These are phyloP conservation scores for Acanthococcus lagerstroemiae DNA, from an alignment of 2,888 invertebrate species.

Conservation along the genomic window DNA sequence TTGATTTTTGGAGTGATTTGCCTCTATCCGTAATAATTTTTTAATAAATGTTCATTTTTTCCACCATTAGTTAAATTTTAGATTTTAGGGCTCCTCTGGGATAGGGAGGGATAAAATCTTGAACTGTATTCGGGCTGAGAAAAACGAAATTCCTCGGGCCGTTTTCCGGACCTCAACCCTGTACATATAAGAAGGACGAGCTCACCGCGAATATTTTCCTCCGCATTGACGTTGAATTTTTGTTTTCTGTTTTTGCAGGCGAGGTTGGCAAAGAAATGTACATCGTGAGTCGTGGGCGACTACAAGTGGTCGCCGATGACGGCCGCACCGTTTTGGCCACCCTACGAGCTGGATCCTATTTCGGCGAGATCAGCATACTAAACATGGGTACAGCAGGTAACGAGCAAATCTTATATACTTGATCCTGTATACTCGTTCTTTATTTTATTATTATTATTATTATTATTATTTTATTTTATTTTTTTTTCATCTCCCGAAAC, in stretches of 20 bases:
- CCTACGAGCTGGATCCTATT: constrained; percentile 96
- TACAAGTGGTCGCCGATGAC: constrained; percentile 91
- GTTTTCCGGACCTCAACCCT: too few species aligned
- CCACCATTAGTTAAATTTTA: too few species aligned
- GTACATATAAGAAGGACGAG: too few species aligned
- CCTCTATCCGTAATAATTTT: too few species aligned
- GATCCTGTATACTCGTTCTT: too few species aligned
- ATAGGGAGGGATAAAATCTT: too few species aligned
- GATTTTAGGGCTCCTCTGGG: too few species aligned
- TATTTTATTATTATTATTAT: background rate
- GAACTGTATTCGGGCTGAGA: too few species aligned
- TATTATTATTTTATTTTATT: background rate
- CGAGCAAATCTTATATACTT: too few species aligned
- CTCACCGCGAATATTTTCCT: background rate
- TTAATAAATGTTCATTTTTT: too few species aligned
- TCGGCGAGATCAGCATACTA: constrained; percentile 98
- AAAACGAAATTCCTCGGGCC: too few species aligned
- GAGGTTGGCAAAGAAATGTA: constrained; percentile 99
- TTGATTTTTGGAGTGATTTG: too few species aligned
- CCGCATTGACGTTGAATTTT: background rate
- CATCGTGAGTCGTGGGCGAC: constrained; percentile 92
- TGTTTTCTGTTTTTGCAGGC: constrained; percentile 51
- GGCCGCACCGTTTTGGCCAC: constrained; percentile 93
- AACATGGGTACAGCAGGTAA: constrained; percentile 99
- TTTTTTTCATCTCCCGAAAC: background rate